Base-by-base conservation (phyloP, 2,888 invertebrate species). In the Amphimallon solstitiale region DNA sequence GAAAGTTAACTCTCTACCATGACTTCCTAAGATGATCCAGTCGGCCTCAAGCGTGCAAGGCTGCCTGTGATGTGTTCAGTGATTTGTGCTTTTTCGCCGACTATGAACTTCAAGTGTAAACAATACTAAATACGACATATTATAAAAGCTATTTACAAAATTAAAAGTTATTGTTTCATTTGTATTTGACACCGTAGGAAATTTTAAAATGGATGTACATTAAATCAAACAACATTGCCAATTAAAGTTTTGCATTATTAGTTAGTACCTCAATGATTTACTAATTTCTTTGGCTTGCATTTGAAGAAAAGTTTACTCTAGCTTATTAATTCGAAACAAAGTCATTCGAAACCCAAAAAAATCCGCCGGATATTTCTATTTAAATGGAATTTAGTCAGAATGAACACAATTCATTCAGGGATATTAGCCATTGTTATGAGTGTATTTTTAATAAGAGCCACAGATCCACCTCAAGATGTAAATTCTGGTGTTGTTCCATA, bases 1-100 rank as follows among this genome's bases (percentile, higher is more conserved):
- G 79, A 80, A 80, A 80, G 80, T 79, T 78, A 77, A 80, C 80
- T 81, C 81, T 81, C 79, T 78, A 78, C 75, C 76, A 77, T 78
- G 76, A 76, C 72, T 75, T 74, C 72, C 76, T 75, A 72, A 71
- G 76, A 74, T 75, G 70, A 74, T 73, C 75, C 78, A 80, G 80
- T 80, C 79, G 79, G 78, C 78, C 77, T 76, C 76, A 75, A 78
- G 77, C 78, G 76, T 77, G 77, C 78, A 79, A 75, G 77, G 76
- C 77, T 77, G 78, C 75, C 73, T 79, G 80, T 79, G 80, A 79
- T 76, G 79, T 79, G 77, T 74, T 72, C 66, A 73, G 75, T 76
- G 75, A 72, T 74, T 69, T 70, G 77, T 76, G 76, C 74, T 74
- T 72, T 72, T 73, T 75, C 62, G 60, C 49, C 59, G 66, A 63